Conservation (phyloP, 2,113 vertebrate genomes). For the Meleagris gallopavo region DNA sequence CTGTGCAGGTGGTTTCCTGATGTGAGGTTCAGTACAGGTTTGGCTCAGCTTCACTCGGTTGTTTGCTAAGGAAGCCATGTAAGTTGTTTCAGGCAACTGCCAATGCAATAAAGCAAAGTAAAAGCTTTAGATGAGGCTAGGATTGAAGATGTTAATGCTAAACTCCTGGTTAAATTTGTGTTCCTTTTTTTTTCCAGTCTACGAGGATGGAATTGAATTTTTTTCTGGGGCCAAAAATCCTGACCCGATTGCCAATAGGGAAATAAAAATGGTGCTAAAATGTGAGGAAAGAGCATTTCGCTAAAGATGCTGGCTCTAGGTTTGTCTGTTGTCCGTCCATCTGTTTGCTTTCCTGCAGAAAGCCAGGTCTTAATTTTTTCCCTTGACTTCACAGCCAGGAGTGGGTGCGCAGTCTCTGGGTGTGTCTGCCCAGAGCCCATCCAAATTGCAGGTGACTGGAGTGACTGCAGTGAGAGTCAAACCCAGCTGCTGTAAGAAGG, state of each 20-base stretch:
- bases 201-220: neutral
- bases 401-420: neutral
- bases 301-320: neutral
- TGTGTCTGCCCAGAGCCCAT: neutral
- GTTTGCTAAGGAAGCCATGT: neutral
- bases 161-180: neutral
- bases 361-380: neutral
- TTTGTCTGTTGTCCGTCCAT: neutral
- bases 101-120: neutral
- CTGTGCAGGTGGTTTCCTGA: neutral
- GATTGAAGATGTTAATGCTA: neutral
- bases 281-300: neutral
- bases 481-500: neutral
- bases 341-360: neutral
- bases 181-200: neutral
- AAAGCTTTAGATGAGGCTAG: neutral
- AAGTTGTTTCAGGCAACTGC: neutral
- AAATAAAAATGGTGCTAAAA: constrained; percentile 12
- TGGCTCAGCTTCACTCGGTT: neutral
- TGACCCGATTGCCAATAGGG: constrained; percentile 6
- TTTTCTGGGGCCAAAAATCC: neutral
- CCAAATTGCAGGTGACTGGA: neutral
- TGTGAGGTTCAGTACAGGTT: neutral
- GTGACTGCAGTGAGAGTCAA: neutral
- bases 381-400: neutral